A percentile compares a stretch with the other conserved stretches of the same genome.
Evolutionary conservation across 2,888 invertebrate species (phyloP).

Genomic region (Drosophila subquinaria): DNA sequence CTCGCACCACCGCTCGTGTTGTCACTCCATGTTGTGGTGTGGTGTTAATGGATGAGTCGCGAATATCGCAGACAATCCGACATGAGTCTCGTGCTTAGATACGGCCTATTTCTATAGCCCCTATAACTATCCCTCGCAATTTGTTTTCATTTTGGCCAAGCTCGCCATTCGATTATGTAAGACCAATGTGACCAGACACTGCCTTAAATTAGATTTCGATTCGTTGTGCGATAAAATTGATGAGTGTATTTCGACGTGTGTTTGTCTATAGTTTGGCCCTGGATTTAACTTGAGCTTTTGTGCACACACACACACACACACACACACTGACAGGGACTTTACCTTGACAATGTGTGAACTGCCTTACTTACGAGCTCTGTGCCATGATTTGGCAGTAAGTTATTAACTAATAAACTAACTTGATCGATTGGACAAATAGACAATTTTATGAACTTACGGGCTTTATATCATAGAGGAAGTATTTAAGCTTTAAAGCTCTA

Average conservation of each 20-base stretch:
- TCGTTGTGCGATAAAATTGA: slow-evolving; percentile 57
- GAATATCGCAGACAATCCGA: slow-evolving; percentile 47
- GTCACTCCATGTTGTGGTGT: slow-evolving; percentile 1
- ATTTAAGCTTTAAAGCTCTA: neutral
- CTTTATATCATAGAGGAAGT: slow-evolving; percentile 1
- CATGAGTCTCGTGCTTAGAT: slow-evolving; percentile 77
- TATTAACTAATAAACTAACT: slow-evolving; percentile 42
- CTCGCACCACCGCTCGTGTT: slow-evolving; percentile 12
- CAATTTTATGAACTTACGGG: slow-evolving; percentile 9
- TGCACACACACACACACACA: slow-evolving; percentile 11
- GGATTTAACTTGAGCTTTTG: slow-evolving; percentile 68
- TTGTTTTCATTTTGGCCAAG: slow-evolving; percentile 49
- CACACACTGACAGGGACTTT: slow-evolving; percentile 15
- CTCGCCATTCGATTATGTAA: slow-evolving; percentile 60
- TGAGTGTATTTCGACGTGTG: slow-evolving; percentile 37
- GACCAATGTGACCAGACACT: slow-evolving; percentile 65
- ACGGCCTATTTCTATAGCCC: slow-evolving; percentile 39
- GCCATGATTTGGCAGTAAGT: slow-evolving; percentile 33
- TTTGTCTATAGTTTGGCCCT: slow-evolving; percentile 48
- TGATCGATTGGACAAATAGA: slow-evolving; percentile 51
- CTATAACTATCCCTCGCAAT: slow-evolving; percentile 18
- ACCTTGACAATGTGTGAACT: slow-evolving; percentile 50
- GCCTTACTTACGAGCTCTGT: slow-evolving; percentile 30
- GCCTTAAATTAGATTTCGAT: slow-evolving; percentile 21
- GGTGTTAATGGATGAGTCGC: slow-evolving; percentile 45